Evolutionary conservation across 1,140 invertebrate species (phyloP).

Genomic region (Pinna nobilis): DNA sequence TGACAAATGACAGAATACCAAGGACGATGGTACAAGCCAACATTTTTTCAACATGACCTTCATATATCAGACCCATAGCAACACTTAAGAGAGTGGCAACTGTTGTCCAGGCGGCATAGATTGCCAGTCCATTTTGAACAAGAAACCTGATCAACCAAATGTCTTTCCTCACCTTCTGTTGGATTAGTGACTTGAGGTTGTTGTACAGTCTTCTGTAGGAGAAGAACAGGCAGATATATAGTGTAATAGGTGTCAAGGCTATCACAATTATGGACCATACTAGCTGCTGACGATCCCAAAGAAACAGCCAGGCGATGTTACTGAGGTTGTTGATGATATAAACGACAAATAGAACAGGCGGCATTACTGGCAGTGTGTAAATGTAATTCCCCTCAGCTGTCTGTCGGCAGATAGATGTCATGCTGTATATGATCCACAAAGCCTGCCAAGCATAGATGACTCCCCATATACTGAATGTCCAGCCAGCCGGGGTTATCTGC

Average conservation of each 20-base stretch:
- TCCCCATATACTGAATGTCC: conserved; percentile 69
- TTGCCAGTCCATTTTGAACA: conserved; percentile 69
- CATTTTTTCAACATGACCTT: conserved; percentile 42
- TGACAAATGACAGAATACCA: conserved; percentile 38
- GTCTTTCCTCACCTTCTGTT: conserved; percentile 46
- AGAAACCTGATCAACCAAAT: conserved; percentile 64
- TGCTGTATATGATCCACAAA: conserved; percentile 55
- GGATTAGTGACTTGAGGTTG: conserved; percentile 41
- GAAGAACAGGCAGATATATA: conserved; percentile 56
- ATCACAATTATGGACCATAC: conserved; percentile 44
- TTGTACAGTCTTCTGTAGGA: conserved; percentile 48
- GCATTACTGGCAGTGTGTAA: conserved; percentile 54
- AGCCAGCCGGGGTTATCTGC: conserved; percentile 66
- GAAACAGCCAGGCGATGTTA: conserved; percentile 67
- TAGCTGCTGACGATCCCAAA: conserved; percentile 59
- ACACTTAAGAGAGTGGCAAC: conserved; percentile 68
- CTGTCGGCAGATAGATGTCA: conserved; percentile 56
- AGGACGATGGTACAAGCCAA: conserved; percentile 47
- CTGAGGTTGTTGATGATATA: conserved; percentile 55
- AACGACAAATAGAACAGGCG: conserved; percentile 43
- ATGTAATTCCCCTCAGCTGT: conserved; percentile 44
- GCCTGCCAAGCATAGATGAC: conserved; percentile 67
- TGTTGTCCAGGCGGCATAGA: conserved; percentile 69
- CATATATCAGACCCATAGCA: conserved; percentile 58
- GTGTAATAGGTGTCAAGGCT: conserved; percentile 49